Evolutionary conservation across 1,140 invertebrate genomes (phyloP), one percentile per base, ranked within the genome.

Genomic region (Drosophila teissieri): DNA sequence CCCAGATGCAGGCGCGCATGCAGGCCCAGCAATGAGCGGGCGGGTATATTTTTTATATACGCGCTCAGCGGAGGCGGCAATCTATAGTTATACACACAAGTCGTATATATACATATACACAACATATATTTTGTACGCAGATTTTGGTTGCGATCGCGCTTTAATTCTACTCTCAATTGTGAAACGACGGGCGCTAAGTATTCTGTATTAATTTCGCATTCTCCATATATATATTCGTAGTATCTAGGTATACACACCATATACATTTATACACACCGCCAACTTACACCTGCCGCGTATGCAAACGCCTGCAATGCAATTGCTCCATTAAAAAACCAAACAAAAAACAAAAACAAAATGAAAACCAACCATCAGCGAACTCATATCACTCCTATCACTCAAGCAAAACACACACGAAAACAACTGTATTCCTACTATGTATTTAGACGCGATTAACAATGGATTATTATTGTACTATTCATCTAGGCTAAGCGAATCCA

Each of bases 1-100:
- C 97, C 34, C 96, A 97, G 90, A 99, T 99, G 97, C 97, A 99
- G 93, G 97, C 96, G 0, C 96, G 97, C 93, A 97, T 97, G 94
- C 96, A 96, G 90, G 94, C 96, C 91, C 94, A 94, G 68, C 92
- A 94, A 81, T 92, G 40, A 73, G 14, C 11, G 12, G n/a, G 4
- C 17, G 34, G 36, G 17, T 37, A 22, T 39, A 54, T 54, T n/a
- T 53, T 22, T 7, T 6, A 53, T 37, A 53, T 37, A 53, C 15
- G 31, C 17, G 11, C 34, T 10, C 3, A 34, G 11, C 27, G 44
- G 19, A 40, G 53, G 52, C 60, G 60, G 27, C 73, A 73, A 69
- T 45, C 36, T 91, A 98, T 99, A 97, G 96, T 99, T 93, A 96
- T 96, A 93, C 95, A 92, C 93, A 93, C 8, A 60, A 22, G 24